These are phyloP conservation scores for Aphidius gifuensis DNA, from an alignment of 1,140 invertebrate genomes.

Conservation along the genomic window DNA sequence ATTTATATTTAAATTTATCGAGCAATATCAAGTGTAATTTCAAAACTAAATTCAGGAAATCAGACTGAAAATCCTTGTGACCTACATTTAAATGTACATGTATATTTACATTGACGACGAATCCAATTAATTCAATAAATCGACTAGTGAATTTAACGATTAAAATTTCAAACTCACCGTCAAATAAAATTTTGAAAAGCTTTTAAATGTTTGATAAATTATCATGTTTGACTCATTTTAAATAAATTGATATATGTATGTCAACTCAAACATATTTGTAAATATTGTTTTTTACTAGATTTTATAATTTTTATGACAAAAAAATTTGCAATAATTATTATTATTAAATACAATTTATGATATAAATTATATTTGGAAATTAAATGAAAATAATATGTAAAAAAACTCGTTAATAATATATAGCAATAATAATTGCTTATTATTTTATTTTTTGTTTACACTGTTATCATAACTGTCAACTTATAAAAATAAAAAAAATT, in stretches of 20 bases:
- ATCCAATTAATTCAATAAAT: constrained; percentile 14
- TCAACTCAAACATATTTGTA: no score
- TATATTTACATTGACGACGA: not conserved
- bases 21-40: constrained; percentile 7
- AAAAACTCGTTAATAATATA: no score
- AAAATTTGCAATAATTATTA: no score
- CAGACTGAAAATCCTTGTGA: constrained; percentile 2
- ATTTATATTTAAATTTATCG: constrained; percentile 3
- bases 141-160: not conserved
- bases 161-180: not conserved
- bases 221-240: not conserved
- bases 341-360: no score
- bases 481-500: no score
- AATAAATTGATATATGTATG: not conserved
- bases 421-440: no score
- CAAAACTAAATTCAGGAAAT: constrained; percentile 8
- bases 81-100: constrained; percentile 11
- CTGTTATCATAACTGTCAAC: no score
- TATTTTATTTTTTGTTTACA: no score
- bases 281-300: not conserved
- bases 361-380: no score
- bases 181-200: not conserved
- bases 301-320: not conserved
- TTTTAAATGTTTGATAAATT: not conserved
- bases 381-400: no score